A percentile compares a stretch with the other conserved stretches of the same genome.
These are phyloP conservation scores for Hydrocynus forskahlii DNA, from an alignment of 2,797 vertebrate species.

Conservation along the genomic window DNA sequence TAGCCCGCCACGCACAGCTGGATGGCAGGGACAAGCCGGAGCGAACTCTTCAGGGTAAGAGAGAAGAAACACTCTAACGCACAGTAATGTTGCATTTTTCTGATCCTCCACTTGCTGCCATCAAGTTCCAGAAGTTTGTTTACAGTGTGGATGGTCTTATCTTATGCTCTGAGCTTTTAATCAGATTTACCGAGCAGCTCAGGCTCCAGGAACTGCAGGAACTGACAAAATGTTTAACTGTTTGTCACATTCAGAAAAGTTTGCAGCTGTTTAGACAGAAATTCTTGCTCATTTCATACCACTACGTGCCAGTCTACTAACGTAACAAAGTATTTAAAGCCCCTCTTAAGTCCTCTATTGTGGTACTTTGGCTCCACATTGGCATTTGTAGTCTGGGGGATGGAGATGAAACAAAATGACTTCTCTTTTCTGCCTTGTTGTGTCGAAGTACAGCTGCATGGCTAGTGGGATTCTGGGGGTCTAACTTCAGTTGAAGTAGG, in stretches of 20 bases:
- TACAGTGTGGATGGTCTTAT: neutral
- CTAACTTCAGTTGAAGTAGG: no score
- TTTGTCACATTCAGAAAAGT: neutral
- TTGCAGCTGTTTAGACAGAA: neutral
- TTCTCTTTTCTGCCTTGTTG: neutral
- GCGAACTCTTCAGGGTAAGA: slow-evolving; percentile 69
- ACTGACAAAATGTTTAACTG: no score
- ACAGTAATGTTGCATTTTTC: neutral
- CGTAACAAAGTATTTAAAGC: neutral
- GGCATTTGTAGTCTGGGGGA: neutral
- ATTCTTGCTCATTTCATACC: neutral
- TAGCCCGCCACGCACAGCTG: slow-evolving; percentile 64
- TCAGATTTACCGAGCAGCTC: neutral
- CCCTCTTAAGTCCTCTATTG: neutral
- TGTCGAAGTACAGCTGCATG: neutral
- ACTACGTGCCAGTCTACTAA: neutral
- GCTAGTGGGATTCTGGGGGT: neutral
- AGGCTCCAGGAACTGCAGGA: neutral
- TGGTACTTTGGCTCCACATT: neutral
- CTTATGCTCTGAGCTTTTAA: neutral
- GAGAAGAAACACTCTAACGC: no score
- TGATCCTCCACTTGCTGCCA: neutral
- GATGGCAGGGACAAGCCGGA: slow-evolving; percentile 88
- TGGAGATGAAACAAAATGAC: neutral
- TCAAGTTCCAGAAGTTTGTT: slow-evolving; percentile 16